Conservation (phyloP, 2,113 vertebrate genomes). For the Hippocampus guttulatus region DNA sequence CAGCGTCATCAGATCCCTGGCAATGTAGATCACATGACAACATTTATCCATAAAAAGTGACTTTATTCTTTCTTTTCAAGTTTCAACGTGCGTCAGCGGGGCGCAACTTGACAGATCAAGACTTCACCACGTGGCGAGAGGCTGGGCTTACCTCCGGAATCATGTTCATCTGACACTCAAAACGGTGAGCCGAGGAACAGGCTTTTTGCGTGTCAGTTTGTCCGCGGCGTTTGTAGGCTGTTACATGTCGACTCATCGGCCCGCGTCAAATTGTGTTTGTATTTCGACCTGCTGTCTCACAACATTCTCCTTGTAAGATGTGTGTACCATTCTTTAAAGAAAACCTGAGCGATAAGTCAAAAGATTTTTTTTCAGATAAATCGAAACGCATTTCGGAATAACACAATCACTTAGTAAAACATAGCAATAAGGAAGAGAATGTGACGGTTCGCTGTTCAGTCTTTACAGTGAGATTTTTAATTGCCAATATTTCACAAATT, state of each 20-base stretch:
- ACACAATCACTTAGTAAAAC: too few relatives aligned
- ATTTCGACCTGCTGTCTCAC: too few relatives aligned
- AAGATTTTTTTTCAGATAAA: too few relatives aligned
- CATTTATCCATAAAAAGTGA: neutral
- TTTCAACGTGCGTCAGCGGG: conserved; percentile 12
- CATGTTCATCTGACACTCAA: conserved; percentile 60
- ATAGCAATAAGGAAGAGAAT: too few relatives aligned
- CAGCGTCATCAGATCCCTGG: too few relatives aligned
- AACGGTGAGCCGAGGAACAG: conserved; percentile 37
- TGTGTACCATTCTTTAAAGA: neutral
- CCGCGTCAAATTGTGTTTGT: neutral
- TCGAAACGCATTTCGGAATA: too few relatives aligned
- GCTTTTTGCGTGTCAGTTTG: neutral
- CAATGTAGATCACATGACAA: neutral
- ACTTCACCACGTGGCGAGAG: conserved; percentile 19
- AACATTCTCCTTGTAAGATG: too few relatives aligned
- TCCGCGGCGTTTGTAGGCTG: neutral
- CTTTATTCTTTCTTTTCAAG: conserved; percentile 6
- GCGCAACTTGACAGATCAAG: conserved; percentile 20
- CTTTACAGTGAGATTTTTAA: neutral
- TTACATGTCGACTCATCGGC: neutral
- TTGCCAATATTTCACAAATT: neutral
- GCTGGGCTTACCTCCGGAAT: conserved; percentile 22
- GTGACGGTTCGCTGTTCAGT: too few relatives aligned
- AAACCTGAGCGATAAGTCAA: too few relatives aligned